These are phyloP conservation scores for Delphinapterus leucas DNA, from an alignment of 2,113 vertebrate species.

Conservation along the genomic window DNA sequence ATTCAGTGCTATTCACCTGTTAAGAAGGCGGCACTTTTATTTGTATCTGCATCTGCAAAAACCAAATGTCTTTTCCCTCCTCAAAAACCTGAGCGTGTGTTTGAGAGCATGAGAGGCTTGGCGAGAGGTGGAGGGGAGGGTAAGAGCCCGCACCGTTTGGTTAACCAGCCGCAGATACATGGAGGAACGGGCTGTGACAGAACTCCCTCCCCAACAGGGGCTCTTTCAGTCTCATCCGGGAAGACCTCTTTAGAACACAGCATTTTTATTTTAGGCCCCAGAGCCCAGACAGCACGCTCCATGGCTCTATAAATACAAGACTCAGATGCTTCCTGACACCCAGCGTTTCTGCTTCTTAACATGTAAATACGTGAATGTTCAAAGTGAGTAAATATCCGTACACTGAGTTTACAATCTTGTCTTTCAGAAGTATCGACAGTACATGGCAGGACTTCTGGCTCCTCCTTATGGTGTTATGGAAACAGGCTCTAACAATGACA, in stretches of 20 bases:
- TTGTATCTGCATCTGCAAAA: slow-evolving; percentile 44
- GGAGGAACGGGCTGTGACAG: not conserved
- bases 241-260: slow-evolving; percentile 11
- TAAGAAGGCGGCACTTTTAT: slow-evolving; percentile 39
- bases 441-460: slow-evolving; percentile 95
- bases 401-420: slow-evolving; percentile 66
- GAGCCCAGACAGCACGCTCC: not conserved
- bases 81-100: slow-evolving; percentile 28
- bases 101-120: not conserved
- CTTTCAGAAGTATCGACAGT: slow-evolving; percentile 94
- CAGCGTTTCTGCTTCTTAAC: not conserved
- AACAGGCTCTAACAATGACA: slow-evolving; percentile 90
- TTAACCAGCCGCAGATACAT: not conserved
- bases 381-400: slow-evolving; percentile 23
- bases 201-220: not conserved
- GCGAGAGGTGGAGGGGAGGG: not conserved
- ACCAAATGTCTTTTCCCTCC: not conserved
- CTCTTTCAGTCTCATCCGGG: not conserved
- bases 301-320: slow-evolving; percentile 27
- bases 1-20: slow-evolving; percentile 66
- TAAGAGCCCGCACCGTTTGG: not conserved
- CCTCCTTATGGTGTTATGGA: slow-evolving; percentile 99
- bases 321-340: not conserved
- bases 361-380: not conserved
- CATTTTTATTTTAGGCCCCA: slow-evolving; percentile 23